A percentile compares a stretch with the other conserved stretches of the same genome.
These are phyloP conservation scores for Grus americana DNA, from an alignment of 2,113 vertebrate genomes.

Conservation along the genomic window DNA sequence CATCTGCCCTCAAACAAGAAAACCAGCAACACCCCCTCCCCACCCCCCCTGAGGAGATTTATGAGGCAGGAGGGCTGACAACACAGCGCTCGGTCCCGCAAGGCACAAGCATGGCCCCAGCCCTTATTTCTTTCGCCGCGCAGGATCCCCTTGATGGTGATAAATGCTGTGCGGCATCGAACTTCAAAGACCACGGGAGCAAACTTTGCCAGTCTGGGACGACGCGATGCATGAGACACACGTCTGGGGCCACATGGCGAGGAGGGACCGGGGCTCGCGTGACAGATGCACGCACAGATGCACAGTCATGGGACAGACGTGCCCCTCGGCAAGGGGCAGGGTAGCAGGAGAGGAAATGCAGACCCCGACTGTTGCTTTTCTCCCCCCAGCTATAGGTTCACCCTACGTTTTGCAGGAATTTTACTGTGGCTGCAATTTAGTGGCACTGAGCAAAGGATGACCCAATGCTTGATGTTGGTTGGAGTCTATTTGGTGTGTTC, in stretches of 20 bases:
- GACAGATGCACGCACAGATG: conserved; percentile 51
- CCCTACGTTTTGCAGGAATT: not conserved
- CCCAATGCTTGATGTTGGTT: not conserved
- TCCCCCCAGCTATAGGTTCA: not conserved
- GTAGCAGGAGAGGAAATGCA: not conserved
- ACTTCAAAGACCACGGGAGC: not conserved
- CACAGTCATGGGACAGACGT: not conserved
- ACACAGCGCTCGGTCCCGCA: fast-evolving
- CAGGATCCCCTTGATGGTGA: not conserved
- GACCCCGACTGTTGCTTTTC: not conserved
- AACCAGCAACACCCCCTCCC: not conserved
- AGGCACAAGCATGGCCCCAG: not conserved
- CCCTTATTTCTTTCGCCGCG: fast-evolving
- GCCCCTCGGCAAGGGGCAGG: not conserved
- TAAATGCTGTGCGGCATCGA: not conserved
- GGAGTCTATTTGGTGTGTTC: fast-evolving
- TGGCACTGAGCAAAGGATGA: fast-evolving
- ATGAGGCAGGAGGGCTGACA: not conserved
- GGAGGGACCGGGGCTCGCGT: not conserved
- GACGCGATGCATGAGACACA: fast-evolving
- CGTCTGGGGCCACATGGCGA: not conserved
- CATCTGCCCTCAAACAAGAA: not conserved
- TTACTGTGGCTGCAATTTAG: not conserved
- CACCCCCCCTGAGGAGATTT: not conserved
- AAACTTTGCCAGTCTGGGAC: not conserved